These are phyloP conservation scores for Hirudo medicinalis DNA, from an alignment of 1,140 invertebrate species.

Conservation along the genomic window DNA sequence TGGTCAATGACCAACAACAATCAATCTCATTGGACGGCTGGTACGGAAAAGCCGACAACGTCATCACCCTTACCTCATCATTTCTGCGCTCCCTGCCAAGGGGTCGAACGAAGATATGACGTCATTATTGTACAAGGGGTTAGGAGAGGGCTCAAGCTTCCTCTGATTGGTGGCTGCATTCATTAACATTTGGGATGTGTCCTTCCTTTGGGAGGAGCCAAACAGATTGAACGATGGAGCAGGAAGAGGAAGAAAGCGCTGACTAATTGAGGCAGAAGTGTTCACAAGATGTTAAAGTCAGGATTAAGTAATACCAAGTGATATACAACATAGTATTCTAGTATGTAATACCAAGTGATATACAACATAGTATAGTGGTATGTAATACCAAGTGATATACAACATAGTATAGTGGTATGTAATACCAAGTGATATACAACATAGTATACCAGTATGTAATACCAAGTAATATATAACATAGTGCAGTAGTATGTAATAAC, in stretches of 20 bases:
- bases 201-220: not conserved
- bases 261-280: not conserved
- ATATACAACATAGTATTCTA: not conserved
- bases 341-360: not conserved
- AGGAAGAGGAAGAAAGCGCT: constrained; percentile 13
- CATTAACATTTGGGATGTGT: not conserved
- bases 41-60: too few species aligned
- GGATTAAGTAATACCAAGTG: not conserved
- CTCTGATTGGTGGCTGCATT: constrained; percentile 19
- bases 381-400: not conserved
- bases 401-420: not conserved
- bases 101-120: not conserved
- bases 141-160: constrained; percentile 5
- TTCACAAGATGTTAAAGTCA: not conserved
- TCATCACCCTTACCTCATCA: too few species aligned
- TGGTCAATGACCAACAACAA: too few species aligned
- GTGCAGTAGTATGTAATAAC: not conserved
- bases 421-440: not conserved
- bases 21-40: too few species aligned
- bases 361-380: not conserved
- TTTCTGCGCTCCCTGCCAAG: not conserved
- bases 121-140: constrained; percentile 20
- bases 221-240: not conserved
- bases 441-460: not conserved
- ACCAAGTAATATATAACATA: not conserved